Evolutionary conservation across 2,797 vertebrate genomes (phyloP).

Genomic region (Lophius americanus): DNA sequence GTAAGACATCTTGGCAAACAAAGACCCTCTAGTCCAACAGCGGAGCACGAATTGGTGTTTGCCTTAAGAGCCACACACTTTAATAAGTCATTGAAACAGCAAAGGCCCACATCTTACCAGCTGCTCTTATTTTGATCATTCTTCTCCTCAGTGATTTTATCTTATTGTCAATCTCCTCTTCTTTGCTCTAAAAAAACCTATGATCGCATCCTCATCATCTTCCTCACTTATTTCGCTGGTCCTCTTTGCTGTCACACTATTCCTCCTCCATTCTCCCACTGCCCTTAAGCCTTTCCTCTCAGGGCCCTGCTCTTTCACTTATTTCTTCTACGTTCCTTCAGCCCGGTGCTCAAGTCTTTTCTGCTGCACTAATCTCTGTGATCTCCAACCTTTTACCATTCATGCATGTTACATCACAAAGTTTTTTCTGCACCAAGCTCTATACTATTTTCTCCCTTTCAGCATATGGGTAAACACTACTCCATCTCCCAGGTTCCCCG

Average conservation of each 20-base stretch:
- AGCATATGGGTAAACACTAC: slow-evolving; percentile 76
- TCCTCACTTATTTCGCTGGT: slow-evolving; percentile 51
- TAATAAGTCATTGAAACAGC: slow-evolving; percentile 63
- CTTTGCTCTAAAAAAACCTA: slow-evolving; percentile 43
- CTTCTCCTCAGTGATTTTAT: slow-evolving; percentile 44
- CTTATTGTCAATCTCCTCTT: slow-evolving; percentile 35
- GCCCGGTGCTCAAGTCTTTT: slow-evolving; percentile 61
- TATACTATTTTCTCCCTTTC: slow-evolving; percentile 54
- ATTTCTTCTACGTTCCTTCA: slow-evolving; percentile 54
- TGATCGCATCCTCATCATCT: slow-evolving; percentile 56
- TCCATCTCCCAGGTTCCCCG: slow-evolving; percentile 76
- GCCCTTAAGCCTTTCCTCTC: slow-evolving; percentile 65
- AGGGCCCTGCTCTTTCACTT: slow-evolving; percentile 48
- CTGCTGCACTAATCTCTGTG: slow-evolving; percentile 57
- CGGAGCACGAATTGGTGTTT: slow-evolving; percentile 61
- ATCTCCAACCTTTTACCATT: slow-evolving; percentile 55
- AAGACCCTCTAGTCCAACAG: slow-evolving; percentile 46
- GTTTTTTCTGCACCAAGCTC: slow-evolving; percentile 48
- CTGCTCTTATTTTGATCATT: slow-evolving; percentile 58
- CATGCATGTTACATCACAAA: slow-evolving; percentile 49
- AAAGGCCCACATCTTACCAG: slow-evolving; percentile 55
- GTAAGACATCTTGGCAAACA: slow-evolving; percentile 40
- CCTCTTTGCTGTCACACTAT: slow-evolving; percentile 46
- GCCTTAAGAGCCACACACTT: slow-evolving; percentile 60
- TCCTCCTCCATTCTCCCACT: slow-evolving; percentile 51